Percentiles rank a stretch among this genome's conserved stretches.
phyloP scores from a whole-genome alignment of 2,797 vertebrate genomes.

The Chiroxiphia lanceolata region DNA sequence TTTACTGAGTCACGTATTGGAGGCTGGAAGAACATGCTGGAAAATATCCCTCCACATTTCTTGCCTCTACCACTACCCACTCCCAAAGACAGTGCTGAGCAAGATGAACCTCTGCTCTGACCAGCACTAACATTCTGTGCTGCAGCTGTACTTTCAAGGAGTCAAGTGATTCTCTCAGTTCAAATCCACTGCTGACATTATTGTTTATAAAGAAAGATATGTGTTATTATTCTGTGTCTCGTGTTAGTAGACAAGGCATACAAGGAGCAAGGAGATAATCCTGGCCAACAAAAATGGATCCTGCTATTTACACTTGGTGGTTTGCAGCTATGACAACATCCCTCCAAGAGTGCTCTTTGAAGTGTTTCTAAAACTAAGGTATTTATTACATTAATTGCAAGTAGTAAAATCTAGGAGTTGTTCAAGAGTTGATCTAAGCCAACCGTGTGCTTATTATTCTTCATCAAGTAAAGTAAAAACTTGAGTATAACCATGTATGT shows the following conservation, averaged over 20 bases:
- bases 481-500: not conserved
- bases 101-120: not conserved
- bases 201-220: not conserved
- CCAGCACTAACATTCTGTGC: not conserved
- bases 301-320: not conserved
- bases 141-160: not conserved
- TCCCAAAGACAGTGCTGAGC: not conserved
- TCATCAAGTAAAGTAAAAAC: not conserved
- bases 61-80: not conserved
- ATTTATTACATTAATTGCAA: not conserved
- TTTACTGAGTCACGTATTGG: not conserved
- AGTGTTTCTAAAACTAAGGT: not conserved
- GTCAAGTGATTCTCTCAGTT: not conserved
- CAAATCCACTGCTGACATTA: not conserved
- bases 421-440: not conserved
- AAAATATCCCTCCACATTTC: not conserved
- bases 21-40: not conserved
- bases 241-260: not conserved
- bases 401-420: not conserved
- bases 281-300: not conserved
- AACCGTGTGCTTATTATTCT: not conserved
- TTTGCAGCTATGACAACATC: not conserved
- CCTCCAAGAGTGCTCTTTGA: not conserved
- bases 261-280: not conserved
- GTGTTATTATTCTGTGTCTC: not conserved